Evolutionary conservation across 2,797 vertebrate species (phyloP), one percentile per base, ranked within the genome.

Genomic region (Poecile montanus): DNA sequence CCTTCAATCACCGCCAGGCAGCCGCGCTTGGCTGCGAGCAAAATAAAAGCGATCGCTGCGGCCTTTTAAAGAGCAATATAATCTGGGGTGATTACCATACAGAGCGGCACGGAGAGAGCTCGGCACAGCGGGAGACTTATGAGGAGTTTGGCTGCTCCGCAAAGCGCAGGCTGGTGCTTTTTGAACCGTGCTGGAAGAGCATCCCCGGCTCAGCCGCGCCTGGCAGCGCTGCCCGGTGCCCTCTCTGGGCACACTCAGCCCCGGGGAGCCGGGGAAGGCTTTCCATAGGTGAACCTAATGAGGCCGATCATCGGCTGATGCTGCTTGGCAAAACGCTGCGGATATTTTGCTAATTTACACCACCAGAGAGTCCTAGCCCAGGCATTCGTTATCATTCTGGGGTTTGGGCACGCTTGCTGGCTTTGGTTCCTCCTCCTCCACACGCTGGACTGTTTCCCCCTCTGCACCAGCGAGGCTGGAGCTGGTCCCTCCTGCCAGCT

Each of bases 31-130:
- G 85, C 85, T 83, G 79, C n/a, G 2, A 83, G 79, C 78, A 10
- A 70, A 94, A 93, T 79, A 73, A 78, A 80, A 90, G 91, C 65
- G 68, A 88, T 85, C 42, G 4, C 84, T 44, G 68, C 48, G 20
- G 95, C 88, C 89, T 92, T 96, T 90, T 87, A 93, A 94, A 94
- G 89, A 92, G 95, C 96, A 83, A 67, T 75, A 88, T 82, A 57
- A 92, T 94, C 93, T 51, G 47, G 10, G 58, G 81, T 85, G 89
- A 95, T 95, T 93, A 93, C 81, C 91, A 81, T 73, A 60, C 84
- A 85, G 91, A 94, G 93, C 66, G 10, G 88, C 71, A 6, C 62
- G 7, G 10, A 4, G 76, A 93, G 88, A 40, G 54, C 48, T 93
- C 68, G 4, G 68, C 94, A n/a, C 91, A 91, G 95, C 89, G 5